Conservation (phyloP, 1,140 invertebrate genomes). For the Monomorium pharaonis region DNA sequence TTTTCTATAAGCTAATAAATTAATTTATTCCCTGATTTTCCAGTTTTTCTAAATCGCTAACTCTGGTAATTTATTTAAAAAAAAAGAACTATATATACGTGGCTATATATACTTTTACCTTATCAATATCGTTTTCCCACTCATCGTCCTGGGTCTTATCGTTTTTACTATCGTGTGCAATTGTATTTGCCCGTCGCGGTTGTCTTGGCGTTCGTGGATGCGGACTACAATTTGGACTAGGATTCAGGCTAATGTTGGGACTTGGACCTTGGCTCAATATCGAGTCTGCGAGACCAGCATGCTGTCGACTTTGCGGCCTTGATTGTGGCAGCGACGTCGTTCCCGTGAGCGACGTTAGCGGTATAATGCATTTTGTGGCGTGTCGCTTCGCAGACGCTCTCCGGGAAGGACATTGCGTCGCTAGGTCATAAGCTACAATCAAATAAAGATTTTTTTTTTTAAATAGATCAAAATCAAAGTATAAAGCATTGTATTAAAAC, state of each 20-base stretch:
- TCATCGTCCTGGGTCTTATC: slow-evolving; percentile 61
- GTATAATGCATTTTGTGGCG: slow-evolving; percentile 86
- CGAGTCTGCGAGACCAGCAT: slow-evolving; percentile 58
- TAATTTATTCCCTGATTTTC: too few species aligned
- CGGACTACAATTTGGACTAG: slow-evolving; percentile 78
- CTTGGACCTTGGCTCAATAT: slow-evolving; percentile 69
- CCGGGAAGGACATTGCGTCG: slow-evolving; percentile 90
- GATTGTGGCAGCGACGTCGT: slow-evolving; percentile 91
- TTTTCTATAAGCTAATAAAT: too few species aligned
- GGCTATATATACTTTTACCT: slow-evolving; percentile 63
- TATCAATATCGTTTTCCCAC: slow-evolving; percentile 68
- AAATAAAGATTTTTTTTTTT: neutral
- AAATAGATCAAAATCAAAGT: neutral
- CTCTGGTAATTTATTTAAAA: neutral
- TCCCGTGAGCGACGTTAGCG: slow-evolving; percentile 83
- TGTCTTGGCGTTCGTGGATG: slow-evolving; percentile 75
- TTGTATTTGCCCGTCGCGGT: slow-evolving; percentile 69
- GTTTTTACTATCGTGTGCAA: slow-evolving; percentile 66
- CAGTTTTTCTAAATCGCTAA: too few species aligned
- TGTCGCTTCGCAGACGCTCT: slow-evolving; percentile 90
- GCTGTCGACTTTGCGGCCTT: slow-evolving; percentile 84
- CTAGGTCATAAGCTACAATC: slow-evolving; percentile 90
- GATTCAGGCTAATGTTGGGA: slow-evolving; percentile 76
- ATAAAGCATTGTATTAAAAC: neutral
- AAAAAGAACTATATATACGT: neutral